Percentiles rank a stretch among this genome's conserved stretches.
phyloP scores from a whole-genome alignment of 2,797 vertebrate species.

The Oceanodroma leucorhoa region DNA sequence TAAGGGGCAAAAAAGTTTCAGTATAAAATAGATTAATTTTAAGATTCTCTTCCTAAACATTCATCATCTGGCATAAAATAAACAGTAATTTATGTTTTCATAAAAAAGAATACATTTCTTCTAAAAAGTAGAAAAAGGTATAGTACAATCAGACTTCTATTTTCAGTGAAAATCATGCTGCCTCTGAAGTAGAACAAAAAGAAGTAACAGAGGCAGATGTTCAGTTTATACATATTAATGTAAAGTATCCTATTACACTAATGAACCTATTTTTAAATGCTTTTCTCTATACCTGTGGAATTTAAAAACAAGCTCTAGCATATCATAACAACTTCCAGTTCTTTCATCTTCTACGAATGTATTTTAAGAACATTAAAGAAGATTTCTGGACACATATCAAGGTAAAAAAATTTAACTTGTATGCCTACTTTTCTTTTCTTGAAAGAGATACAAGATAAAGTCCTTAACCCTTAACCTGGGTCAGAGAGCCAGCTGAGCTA shows the following conservation, averaged over 20 bases:
- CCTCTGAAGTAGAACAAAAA: conserved; percentile 13
- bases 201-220: conserved; percentile 3
- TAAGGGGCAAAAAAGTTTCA: not conserved
- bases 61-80: not conserved
- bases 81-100: not conserved
- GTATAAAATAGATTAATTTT: not conserved
- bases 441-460: not conserved
- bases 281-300: conserved; percentile 37
- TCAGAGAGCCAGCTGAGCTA: not conserved
- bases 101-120: not conserved
- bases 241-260: conserved; percentile 41
- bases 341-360: conserved; percentile 42
- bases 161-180: not conserved
- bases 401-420: not conserved
- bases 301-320: conserved; percentile 53
- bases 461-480: not conserved
- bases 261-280: conserved; percentile 26
- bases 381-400: conserved; percentile 52
- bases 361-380: conserved; percentile 41
- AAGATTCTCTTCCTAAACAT: not conserved
- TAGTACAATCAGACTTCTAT: not conserved
- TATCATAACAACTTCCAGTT: conserved; percentile 18
- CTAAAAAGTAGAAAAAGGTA: not conserved
- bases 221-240: conserved; percentile 51
- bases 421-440: not conserved